A percentile compares a stretch with the other conserved stretches of the same genome.
phyloP scores from a whole-genome alignment of 2,888 invertebrate species.

The Gisinianus flammeolus region DNA sequence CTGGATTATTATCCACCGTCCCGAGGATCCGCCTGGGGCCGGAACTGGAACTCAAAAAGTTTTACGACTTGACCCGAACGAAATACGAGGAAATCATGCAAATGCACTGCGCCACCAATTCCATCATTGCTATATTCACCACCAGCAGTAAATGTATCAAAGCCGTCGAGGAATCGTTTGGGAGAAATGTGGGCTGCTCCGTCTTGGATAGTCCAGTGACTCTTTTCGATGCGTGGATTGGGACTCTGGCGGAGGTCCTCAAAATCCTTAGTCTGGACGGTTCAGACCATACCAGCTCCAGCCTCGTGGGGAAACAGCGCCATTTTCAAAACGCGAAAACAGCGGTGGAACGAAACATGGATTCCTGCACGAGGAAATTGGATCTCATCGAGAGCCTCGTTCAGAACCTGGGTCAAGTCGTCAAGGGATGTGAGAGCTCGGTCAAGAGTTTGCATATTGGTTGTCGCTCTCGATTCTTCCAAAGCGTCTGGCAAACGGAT shows the following conservation, averaged over 20 bases:
- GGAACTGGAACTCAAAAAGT: constrained; percentile 4
- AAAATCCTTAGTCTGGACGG: constrained; percentile 4
- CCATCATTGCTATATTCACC: constrained; percentile 18
- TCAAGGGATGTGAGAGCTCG: constrained; percentile 7
- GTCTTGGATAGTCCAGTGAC: background rate
- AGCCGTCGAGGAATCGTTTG: background rate
- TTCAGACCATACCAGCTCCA: background rate
- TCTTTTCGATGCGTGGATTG: constrained; percentile 19
- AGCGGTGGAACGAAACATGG: background rate
- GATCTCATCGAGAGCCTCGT: background rate
- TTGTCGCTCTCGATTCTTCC: constrained; percentile 30
- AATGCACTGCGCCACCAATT: constrained; percentile 12
- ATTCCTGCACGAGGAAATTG: background rate
- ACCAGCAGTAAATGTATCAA: background rate
- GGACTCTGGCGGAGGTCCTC: constrained; percentile 22
- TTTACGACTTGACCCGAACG: constrained; percentile 18
- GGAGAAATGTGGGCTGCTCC: background rate
- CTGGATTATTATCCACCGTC: too few relatives aligned
- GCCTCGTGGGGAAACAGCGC: constrained; percentile 8
- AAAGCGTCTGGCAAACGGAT: constrained; percentile 34
- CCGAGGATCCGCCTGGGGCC: background rate
- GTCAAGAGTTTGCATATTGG: constrained; percentile 4
- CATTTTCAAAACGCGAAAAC: background rate
- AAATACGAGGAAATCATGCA: constrained; percentile 29
- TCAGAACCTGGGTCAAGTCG: background rate